Evolutionary conservation across 2,113 vertebrate species (phyloP), one percentile per base, ranked within the genome.

Genomic region (Chloebia gouldiae): DNA sequence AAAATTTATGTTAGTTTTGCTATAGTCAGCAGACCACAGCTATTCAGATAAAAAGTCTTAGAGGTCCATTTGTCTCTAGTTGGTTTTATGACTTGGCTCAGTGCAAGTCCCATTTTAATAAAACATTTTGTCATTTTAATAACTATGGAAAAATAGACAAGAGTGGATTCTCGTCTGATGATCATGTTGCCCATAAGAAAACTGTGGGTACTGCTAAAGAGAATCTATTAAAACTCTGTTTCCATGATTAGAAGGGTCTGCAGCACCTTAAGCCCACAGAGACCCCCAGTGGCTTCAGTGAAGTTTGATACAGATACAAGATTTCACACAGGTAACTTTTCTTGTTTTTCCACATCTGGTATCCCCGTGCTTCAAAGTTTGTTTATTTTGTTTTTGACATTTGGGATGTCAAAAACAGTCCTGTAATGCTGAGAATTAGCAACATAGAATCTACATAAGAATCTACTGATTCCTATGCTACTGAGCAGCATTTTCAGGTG

Each of bases 41-140:
- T 70, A 63, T 47, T 86, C 10, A 2, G 37, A 86, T 78, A 79
- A 92, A 81, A 91, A 50, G 4, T 80, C 44, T 66, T 78, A 73
- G 51, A 76, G 21, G 13, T 71, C n/a, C 47, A 44, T 92, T 88
- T 4, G 6, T 83, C 56, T 90, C 40, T 61, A 40, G 76, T 40
- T 88, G 68, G 64, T 90, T 93, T 95, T 84, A 71, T 75, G 71
- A 87, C 21, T 92, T 2, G 2, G 14, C 24, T 82, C 47, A 76
- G 42, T 40, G 15, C 28, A 93, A 82, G 92, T 90, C 33, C 49
- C 18, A 51, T 90, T 92, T 95, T 92, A 89, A 86, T 92, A 75
- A 89, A 91, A 86, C 31, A 79, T 91, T 94, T 92, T 92, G 61
- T 90, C 59, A 68, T 85, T 94, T 92, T 83, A 93, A 71, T 88